Conservation (phyloP, 2,888 invertebrate species). For the Chironomus riparius region DNA sequence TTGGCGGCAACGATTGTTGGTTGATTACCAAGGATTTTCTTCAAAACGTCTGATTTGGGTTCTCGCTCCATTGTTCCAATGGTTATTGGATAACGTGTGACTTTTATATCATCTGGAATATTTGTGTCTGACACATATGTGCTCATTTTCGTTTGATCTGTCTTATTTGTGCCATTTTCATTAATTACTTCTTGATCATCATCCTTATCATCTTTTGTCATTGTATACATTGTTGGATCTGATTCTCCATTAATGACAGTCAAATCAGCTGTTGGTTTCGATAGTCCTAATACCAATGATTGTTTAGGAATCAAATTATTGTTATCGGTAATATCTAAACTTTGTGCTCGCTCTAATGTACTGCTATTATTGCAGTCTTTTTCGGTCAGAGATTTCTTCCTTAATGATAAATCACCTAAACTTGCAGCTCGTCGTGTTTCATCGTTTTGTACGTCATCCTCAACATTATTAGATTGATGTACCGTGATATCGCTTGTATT, state of each 20-base stretch:
- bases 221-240: conserved; percentile 31
- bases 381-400: conserved; percentile 29
- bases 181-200: conserved; percentile 45
- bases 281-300: conserved; percentile 5
- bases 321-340: conserved; percentile 59
- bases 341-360: conserved; percentile 67
- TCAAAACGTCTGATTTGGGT: conserved; percentile 53
- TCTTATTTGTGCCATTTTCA: conserved; percentile 30
- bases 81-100: conserved; percentile 47
- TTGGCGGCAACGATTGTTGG: not conserved
- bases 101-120: conserved; percentile 55
- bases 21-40: conserved; percentile 45
- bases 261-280: conserved; percentile 35
- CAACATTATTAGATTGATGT: conserved; percentile 50
- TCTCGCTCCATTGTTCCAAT: conserved; percentile 50
- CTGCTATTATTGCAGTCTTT: conserved; percentile 38
- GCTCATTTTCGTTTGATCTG: conserved; percentile 32
- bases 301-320: conserved; percentile 20
- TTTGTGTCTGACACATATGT: conserved; percentile 51
- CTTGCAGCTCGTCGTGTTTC: conserved; percentile 68
- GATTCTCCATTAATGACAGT: conserved; percentile 48
- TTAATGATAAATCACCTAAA: conserved; percentile 63
- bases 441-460: conserved; percentile 39
- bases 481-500: conserved; percentile 65
- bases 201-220: conserved; percentile 27